Conservation (phyloP, 2,797 vertebrate species). For the Aphelocoma californica region DNA sequence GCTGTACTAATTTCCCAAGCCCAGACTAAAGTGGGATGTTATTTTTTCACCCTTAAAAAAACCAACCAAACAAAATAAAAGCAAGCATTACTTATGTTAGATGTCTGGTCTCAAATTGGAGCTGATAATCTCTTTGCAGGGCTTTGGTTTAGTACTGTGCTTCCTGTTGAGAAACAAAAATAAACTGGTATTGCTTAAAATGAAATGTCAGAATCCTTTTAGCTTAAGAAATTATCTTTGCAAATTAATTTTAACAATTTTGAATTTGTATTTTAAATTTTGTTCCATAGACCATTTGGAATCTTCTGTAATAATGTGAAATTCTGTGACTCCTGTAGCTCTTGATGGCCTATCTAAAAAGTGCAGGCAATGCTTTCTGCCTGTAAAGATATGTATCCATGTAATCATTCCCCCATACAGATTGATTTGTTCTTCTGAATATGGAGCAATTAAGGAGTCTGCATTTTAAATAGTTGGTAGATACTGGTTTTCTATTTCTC, state of each 20-base stretch:
- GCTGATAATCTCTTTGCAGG: neutral
- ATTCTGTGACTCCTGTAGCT: neutral
- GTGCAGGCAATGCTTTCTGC: neutral
- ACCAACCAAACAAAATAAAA: neutral
- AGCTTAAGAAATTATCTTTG: neutral
- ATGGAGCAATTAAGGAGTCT: neutral
- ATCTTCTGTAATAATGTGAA: neutral
- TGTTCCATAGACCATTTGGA: neutral
- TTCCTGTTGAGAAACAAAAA: slow-evolving; percentile 3
- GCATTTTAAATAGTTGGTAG: neutral
- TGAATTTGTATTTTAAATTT: neutral
- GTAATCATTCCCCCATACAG: neutral
- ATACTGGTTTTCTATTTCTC: neutral
- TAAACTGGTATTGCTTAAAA: neutral
- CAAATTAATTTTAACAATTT: neutral
- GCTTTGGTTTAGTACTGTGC: neutral
- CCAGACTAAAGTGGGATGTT: neutral
- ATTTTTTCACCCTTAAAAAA: neutral
- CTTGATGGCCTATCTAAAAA: neutral
- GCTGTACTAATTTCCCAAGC: neutral
- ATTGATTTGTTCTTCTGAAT: neutral
- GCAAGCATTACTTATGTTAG: neutral
- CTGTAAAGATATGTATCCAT: neutral
- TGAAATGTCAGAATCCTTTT: neutral
- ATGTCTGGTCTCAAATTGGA: neutral